Base-by-base conservation (phyloP, 2,797 vertebrate species). In the Schizopygopsis pylzovi region DNA sequence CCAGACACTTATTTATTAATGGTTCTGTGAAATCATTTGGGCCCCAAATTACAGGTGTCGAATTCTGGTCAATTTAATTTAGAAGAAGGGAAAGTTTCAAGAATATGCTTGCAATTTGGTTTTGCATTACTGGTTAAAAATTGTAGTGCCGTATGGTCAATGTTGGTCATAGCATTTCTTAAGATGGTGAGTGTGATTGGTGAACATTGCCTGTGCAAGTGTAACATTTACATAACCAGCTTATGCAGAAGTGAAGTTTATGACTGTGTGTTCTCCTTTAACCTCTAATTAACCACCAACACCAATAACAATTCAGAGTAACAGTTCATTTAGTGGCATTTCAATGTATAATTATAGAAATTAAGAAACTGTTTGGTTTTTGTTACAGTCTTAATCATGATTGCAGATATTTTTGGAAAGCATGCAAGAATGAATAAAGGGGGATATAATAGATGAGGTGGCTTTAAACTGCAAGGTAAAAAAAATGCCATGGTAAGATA, bases 1-100 rank as follows among this genome's bases (percentile, higher is more conserved):
- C 91, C 88, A 87, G 82, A 87, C 47, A 43, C 83, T 95, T 90
- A 94, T 83, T 95, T 94, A 94, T 94, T 95, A 70, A 95, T 94
- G 88, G 86, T 76, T 80, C 79, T 87, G 87, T 85, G 41, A 90
- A 88, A 79, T 78, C 28, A n/a, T 83, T 79, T 80, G 89, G 28
- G 52, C 54, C 16, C 43, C 65, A 20, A 4, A 59, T 81, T 70
- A 68, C 28, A 81, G 33, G 68, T 20, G 67, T 16, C 33, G 9
- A 25, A 54, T 39, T 52, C 13, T 20, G 77, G 12, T 0, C 41
- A 84, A 54, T 63, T 85, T 56, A 59, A 68, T 52, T 71, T 63
- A 59, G 63, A 41, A 47, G 56, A 11, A 43, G 22, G 56, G 22
- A 79, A 61, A 28, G 33, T 5, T 33, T 25, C 4, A 41, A 25